phyloP scores from a whole-genome alignment of 1,140 invertebrate species.

The Phenacoccus solenopsis region DNA sequence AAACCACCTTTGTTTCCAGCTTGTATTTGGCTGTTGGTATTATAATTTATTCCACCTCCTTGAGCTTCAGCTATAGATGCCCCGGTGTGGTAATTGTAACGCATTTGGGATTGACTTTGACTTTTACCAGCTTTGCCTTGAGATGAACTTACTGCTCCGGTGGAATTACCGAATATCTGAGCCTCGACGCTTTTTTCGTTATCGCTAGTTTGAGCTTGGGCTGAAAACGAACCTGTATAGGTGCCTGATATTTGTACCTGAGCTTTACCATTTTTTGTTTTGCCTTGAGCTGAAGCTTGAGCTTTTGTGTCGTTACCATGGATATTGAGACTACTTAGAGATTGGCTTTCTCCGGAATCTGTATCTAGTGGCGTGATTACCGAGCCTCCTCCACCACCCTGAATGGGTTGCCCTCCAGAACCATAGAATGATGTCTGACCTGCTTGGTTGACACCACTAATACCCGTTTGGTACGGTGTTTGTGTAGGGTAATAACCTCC shows the following conservation, averaged over 20 bases:
- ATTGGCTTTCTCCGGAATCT: slow-evolving; percentile 48
- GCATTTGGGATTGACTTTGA: slow-evolving; percentile 62
- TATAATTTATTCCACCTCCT: slow-evolving; percentile 54
- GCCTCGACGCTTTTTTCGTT: slow-evolving; percentile 54
- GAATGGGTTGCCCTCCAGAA: background rate
- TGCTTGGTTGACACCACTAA: too few species aligned
- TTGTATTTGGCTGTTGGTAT: slow-evolving; percentile 60
- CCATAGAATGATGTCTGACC: too few species aligned
- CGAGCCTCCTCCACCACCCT: slow-evolving; percentile 2
- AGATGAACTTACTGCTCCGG: slow-evolving; percentile 56
- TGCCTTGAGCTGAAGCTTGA: slow-evolving; percentile 57
- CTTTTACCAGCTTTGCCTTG: slow-evolving; percentile 57
- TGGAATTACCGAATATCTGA: slow-evolving; percentile 55
- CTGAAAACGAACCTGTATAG: slow-evolving; percentile 63
- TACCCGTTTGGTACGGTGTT: too few species aligned
- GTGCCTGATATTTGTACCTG: slow-evolving; percentile 66
- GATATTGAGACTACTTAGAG: slow-evolving; percentile 53
- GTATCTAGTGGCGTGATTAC: background rate
- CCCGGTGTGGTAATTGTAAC: slow-evolving; percentile 54
- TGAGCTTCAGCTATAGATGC: slow-evolving; percentile 57
- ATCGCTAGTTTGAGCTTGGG: slow-evolving; percentile 65
- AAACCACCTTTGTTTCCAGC: slow-evolving; percentile 63
- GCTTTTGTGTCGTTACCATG: slow-evolving; percentile 54
- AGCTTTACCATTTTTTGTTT: slow-evolving; percentile 51
- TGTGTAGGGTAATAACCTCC: background rate